Percentiles rank a stretch among this genome's conserved stretches.
Evolutionary conservation across 2,888 invertebrate species (phyloP).

Genomic region (Athetis lepigone): DNA sequence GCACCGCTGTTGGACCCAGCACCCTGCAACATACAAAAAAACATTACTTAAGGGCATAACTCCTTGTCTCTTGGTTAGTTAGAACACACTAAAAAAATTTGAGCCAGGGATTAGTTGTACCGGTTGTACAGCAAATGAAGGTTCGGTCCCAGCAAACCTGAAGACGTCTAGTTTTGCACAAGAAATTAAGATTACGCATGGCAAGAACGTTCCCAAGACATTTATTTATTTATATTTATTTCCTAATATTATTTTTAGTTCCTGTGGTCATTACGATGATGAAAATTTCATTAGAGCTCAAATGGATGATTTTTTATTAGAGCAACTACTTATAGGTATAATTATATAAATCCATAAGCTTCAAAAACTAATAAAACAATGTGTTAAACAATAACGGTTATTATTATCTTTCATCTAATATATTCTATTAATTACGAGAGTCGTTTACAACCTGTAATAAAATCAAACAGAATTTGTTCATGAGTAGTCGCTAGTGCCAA

Average conservation of each 20-base stretch:
- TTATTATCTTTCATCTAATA: slow-evolving; percentile 14
- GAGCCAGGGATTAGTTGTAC: too few relatives aligned
- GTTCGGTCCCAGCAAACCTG: not conserved
- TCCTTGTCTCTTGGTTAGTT: not conserved
- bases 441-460: slow-evolving; percentile 44
- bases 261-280: not conserved
- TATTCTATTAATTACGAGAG: slow-evolving; percentile 39
- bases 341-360: slow-evolving; percentile 8
- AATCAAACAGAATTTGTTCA: slow-evolving; percentile 61
- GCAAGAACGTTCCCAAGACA: too few relatives aligned
- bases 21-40: slow-evolving; percentile 87
- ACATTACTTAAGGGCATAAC: not conserved
- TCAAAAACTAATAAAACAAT: slow-evolving; percentile 20
- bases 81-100: not conserved
- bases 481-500: slow-evolving; percentile 59
- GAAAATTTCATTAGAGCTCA: not conserved
- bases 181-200: not conserved
- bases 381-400: slow-evolving; percentile 30
- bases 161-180: not conserved
- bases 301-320: not conserved
- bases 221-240: too few relatives aligned
- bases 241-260: too few relatives aligned
- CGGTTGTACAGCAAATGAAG: too few relatives aligned
- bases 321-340: not conserved
- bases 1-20: slow-evolving; percentile 95